Percentiles rank a stretch among this genome's conserved stretches.
Conservation (phyloP, 2,113 vertebrate species). For the Lipotes vexillifer region DNA sequence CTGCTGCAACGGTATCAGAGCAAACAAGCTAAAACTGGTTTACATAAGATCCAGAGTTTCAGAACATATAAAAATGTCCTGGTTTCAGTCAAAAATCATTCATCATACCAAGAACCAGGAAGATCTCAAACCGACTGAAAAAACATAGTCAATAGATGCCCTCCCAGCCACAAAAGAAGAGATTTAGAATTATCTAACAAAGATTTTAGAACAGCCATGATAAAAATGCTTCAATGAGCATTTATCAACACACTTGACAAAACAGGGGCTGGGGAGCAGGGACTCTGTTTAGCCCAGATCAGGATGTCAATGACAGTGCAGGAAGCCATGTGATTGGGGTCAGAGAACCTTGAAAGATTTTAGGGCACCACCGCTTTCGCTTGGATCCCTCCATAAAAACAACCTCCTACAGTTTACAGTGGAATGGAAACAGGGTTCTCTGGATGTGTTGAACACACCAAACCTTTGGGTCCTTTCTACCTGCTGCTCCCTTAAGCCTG, state of each 20-base stretch:
- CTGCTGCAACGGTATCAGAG: background rate
- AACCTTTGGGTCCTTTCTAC: background rate
- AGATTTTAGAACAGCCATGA: background rate
- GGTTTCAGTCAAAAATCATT: background rate
- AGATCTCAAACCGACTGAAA: background rate
- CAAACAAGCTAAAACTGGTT: background rate
- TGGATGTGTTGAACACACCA: fast-evolving
- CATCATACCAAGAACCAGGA: background rate
- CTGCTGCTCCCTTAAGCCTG: background rate
- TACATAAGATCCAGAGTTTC: background rate
- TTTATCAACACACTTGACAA: background rate
- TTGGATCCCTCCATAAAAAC: background rate
- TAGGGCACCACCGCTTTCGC: background rate
- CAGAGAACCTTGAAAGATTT: background rate
- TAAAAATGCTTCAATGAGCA: background rate
- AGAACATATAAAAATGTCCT: background rate
- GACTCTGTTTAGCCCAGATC: background rate
- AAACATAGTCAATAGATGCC: background rate
- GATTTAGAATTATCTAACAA: background rate
- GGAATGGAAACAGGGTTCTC: too few relatives aligned
- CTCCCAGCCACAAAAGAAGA: background rate
- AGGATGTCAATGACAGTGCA: background rate
- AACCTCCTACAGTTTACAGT: background rate
- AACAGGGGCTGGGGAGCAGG: background rate
- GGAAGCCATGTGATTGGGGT: background rate